Base-by-base conservation (phyloP, 2,113 vertebrate genomes). In the Hippocampus zosterae region DNA sequence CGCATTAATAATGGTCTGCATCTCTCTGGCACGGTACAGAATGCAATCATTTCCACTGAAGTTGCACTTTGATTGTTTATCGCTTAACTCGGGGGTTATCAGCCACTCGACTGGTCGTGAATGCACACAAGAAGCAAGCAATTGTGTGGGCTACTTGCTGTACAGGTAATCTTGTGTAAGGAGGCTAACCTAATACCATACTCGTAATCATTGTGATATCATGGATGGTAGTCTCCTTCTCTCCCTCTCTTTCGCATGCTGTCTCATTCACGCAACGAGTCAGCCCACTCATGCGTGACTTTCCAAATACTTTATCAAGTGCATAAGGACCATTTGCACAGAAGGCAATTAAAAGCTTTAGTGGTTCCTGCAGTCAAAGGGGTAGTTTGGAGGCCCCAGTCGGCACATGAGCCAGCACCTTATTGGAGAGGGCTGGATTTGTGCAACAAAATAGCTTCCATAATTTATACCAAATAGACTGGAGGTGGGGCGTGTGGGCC, bases 291-390 rank as follows among this genome's bases (percentile, higher is more conserved):
- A 37, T 74, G 87, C 87, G 84, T 84, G 88, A 86, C 85, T 90
- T 92, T 82, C 80, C 75, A 74, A 81, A 87, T 83, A 87, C 89
- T 92, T 92, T 89, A 92, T 93, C 91, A 92, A 92, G 86, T 88
- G 88, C 89, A 87, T 87, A 89, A 90, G 91, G 87, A 91, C 88
- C 88, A 91, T 93, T 95, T 94, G 95, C 95, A 98, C 96, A 98
- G 96, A 98, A 96, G 96, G 95, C 95, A 98, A 98, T 98, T 98
- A 98, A 98, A 98, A 96, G 95, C 94, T 95, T 97, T 98, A 95
- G 94, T 97, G 96, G 92, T 95, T 98, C 94, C 94, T 93, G 92
- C 92, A 93, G 94, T 93, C 95, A 94, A 92, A 94, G 91, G 93
- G 94, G 95, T 94, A 94, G 94, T 98, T 98, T 94, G 94, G 93